Percentiles rank a stretch among this genome's conserved stretches.
These are phyloP conservation scores for Bubo blakistoni DNA, from an alignment of 2,113 vertebrate genomes.

Conservation along the genomic window DNA sequence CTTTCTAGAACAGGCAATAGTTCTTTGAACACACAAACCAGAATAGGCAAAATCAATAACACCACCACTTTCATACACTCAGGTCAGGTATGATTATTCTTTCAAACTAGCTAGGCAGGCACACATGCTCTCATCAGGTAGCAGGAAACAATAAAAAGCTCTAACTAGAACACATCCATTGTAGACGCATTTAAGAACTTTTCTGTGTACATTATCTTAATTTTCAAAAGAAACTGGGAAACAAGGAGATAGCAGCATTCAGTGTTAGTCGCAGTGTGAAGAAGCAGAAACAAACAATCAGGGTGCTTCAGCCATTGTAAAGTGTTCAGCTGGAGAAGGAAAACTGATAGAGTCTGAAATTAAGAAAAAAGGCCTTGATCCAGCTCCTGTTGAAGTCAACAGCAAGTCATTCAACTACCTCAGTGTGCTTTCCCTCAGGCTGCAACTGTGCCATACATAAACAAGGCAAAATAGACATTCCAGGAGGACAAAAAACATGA, in stretches of 20 bases:
- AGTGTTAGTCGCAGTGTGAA: conserved; percentile 71
- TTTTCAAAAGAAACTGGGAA: conserved; percentile 7
- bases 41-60: background rate
- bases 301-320: conserved; percentile 69
- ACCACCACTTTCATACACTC: background rate
- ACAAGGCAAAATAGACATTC: background rate
- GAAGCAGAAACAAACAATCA: conserved; percentile 25
- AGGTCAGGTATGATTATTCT: background rate
- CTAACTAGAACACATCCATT: background rate
- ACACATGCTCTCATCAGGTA: conserved; percentile 61
- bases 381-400: conserved; percentile 12
- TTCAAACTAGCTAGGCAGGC: conserved; percentile 34
- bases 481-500: conserved; percentile 69
- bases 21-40: background rate
- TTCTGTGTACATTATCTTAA: background rate
- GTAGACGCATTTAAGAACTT: background rate
- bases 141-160: conserved; percentile 1
- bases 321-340: conserved; percentile 36
- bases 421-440: background rate
- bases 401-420: background rate
- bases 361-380: background rate
- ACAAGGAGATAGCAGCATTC: conserved; percentile 70
- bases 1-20: conserved; percentile 50
- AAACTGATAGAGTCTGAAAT: background rate
- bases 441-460: background rate